Percentiles rank a stretch among this genome's conserved stretches.
Conservation (phyloP, 2,888 invertebrate species). For the Acrobeloides nanus region DNA sequence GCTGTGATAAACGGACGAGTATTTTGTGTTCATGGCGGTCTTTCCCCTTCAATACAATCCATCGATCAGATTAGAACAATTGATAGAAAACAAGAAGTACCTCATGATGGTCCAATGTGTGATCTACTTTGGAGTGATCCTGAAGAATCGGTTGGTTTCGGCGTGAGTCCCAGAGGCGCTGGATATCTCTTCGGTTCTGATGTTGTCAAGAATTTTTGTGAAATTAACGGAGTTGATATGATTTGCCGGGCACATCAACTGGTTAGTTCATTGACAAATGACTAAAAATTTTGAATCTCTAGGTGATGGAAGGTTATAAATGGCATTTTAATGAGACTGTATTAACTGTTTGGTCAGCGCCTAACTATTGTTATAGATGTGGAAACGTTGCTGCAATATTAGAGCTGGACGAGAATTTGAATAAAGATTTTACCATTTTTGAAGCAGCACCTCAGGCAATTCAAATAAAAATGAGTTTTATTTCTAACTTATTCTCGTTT, state of each 20-base stretch:
- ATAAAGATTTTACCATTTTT: slow-evolving; percentile 97
- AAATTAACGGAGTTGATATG: slow-evolving; percentile 83
- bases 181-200: slow-evolving; percentile 97
- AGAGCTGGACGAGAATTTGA: slow-evolving; percentile 93
- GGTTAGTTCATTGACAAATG: too few species aligned
- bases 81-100: slow-evolving; percentile 87
- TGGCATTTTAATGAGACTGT: slow-evolving; percentile 95
- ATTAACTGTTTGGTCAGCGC: slow-evolving; percentile 98
- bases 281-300: too few species aligned
- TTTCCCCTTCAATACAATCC: slow-evolving; percentile 95
- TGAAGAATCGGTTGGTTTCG: slow-evolving; percentile 74
- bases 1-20: slow-evolving; percentile 60
- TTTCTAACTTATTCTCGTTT: slow-evolving; percentile 9
- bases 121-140: slow-evolving; percentile 98
- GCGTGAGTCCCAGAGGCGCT: slow-evolving; percentile 93
- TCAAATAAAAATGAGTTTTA: neutral
- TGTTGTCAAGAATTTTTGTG: slow-evolving; percentile 72
- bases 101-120: slow-evolving; percentile 85
- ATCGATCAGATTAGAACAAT: slow-evolving; percentile 96
- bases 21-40: slow-evolving; percentile 97
- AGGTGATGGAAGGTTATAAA: slow-evolving; percentile 99
- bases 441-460: slow-evolving; percentile 84
- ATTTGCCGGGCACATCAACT: slow-evolving; percentile 95
- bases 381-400: slow-evolving; percentile 98
- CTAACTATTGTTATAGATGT: slow-evolving; percentile 99